Percentiles rank a stretch among this genome's conserved stretches.
phyloP scores from a whole-genome alignment of 2,888 invertebrate species.

The Junonia oenone region DNA sequence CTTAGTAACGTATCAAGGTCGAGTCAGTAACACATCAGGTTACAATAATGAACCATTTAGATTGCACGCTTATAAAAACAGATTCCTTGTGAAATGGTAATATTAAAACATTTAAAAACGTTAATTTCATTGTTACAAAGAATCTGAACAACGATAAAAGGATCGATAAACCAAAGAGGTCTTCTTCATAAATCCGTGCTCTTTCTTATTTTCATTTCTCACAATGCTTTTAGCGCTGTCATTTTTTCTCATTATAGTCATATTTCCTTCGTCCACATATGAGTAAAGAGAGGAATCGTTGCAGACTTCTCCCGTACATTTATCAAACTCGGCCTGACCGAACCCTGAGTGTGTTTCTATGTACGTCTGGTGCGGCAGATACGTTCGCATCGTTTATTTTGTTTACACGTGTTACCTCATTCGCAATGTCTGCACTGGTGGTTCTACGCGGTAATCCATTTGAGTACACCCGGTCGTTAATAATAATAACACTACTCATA shows the following conservation, averaged over 20 bases:
- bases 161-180: not conserved
- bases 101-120: not conserved
- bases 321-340: conserved; percentile 62
- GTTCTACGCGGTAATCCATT: conserved; percentile 36
- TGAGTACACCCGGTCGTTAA: conserved; percentile 25
- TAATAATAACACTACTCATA: conserved; percentile 9
- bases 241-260: conserved; percentile 62
- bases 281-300: conserved; percentile 55
- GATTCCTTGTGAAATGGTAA: not conserved
- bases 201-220: conserved; percentile 23
- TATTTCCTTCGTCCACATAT: conserved; percentile 45
- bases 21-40: conserved; percentile 6
- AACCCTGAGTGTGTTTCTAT: conserved; percentile 68
- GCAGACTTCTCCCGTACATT: conserved; percentile 53
- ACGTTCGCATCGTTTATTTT: conserved; percentile 50
- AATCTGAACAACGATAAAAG: not conserved
- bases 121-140: not conserved
- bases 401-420: conserved; percentile 51
- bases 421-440: conserved; percentile 40
- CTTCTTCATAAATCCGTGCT: not conserved
- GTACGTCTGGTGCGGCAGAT: conserved; percentile 46
- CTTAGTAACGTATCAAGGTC: conserved; percentile 15
- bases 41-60: conserved; percentile 9
- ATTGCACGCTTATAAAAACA: conserved; percentile 5
- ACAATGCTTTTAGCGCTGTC: conserved; percentile 42